These are phyloP conservation scores for Alethe castanea DNA, from an alignment of 2,113 vertebrate species.

Conservation along the genomic window DNA sequence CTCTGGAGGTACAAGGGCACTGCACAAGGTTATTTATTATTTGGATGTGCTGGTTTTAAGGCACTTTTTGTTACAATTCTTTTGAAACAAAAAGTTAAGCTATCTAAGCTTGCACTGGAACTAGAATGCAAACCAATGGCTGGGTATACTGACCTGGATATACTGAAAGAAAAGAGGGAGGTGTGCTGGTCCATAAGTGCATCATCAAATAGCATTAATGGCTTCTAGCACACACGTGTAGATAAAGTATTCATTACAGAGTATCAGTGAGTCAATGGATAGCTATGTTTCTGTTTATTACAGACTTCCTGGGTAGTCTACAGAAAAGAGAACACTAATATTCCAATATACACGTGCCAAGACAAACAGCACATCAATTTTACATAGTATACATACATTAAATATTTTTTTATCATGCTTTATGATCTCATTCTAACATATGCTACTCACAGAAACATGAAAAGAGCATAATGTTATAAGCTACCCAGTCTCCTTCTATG, in stretches of 20 bases:
- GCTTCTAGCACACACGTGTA: not conserved
- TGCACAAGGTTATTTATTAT: not conserved
- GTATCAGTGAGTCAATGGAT: constrained; percentile 36
- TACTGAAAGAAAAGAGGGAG: not conserved
- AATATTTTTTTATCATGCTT: not conserved
- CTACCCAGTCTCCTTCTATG: not conserved
- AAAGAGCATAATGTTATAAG: not conserved
- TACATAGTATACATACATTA: not conserved
- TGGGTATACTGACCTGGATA: not conserved
- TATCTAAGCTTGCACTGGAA: not conserved
- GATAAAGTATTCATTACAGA: not conserved
- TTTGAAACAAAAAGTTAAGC: not conserved
- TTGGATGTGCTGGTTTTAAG: not conserved
- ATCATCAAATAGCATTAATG: not conserved
- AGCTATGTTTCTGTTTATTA: constrained; percentile 40
- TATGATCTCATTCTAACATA: constrained; percentile 31
- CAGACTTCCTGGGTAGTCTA: constrained; percentile 50
- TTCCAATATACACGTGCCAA: not conserved
- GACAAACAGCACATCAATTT: constrained; percentile 20
- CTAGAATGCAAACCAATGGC: not conserved
- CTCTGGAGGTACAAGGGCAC: not conserved
- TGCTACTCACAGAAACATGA: not conserved
- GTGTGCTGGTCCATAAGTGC: not conserved
- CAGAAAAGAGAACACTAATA: constrained; percentile 15
- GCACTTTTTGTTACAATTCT: not conserved